These are phyloP conservation scores for Camponotus pennsylvanicus DNA, from an alignment of 1,140 invertebrate species.

Conservation along the genomic window DNA sequence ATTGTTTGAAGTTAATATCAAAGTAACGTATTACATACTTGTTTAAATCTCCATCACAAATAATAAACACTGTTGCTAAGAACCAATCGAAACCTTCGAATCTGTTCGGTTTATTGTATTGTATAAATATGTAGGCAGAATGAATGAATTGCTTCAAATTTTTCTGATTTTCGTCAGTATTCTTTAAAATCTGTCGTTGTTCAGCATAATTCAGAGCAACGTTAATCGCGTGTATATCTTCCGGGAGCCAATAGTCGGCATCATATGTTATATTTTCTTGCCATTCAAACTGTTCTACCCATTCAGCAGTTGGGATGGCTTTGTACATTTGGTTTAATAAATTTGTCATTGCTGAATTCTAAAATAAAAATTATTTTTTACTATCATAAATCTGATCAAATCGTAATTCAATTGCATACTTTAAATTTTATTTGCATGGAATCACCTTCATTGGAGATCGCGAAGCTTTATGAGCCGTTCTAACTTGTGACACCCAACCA, in stretches of 20 bases:
- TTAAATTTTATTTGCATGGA: slow-evolving; percentile 19
- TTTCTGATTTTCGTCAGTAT: slow-evolving; percentile 69
- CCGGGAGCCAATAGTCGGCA: slow-evolving; percentile 79
- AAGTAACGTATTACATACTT: slow-evolving; percentile 74
- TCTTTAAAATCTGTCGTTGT: slow-evolving; percentile 73
- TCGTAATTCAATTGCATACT: slow-evolving; percentile 11
- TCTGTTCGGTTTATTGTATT: slow-evolving; percentile 75
- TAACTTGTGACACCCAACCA: slow-evolving; percentile 81
- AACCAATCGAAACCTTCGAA: slow-evolving; percentile 84
- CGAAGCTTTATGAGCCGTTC: slow-evolving; percentile 79
- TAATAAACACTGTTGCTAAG: slow-evolving; percentile 81
- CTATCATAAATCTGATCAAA: neutral
- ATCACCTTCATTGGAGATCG: slow-evolving; percentile 75
- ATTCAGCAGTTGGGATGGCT: slow-evolving; percentile 83
- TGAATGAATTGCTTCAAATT: slow-evolving; percentile 81
- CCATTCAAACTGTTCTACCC: slow-evolving; percentile 82
- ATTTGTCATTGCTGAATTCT: slow-evolving; percentile 79
- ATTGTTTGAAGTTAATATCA: slow-evolving; percentile 14
- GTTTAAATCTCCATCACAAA: slow-evolving; percentile 80
- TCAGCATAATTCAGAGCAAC: slow-evolving; percentile 80
- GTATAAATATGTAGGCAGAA: slow-evolving; percentile 79
- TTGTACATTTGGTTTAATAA: slow-evolving; percentile 83
- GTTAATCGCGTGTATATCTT: slow-evolving; percentile 80
- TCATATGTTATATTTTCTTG: slow-evolving; percentile 66
- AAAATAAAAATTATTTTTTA: slow-evolving; percentile 36